Percentiles rank a stretch among this genome's conserved stretches.
phyloP scores from a whole-genome alignment of 2,113 vertebrate species.

The Clarias macrocephalus region DNA sequence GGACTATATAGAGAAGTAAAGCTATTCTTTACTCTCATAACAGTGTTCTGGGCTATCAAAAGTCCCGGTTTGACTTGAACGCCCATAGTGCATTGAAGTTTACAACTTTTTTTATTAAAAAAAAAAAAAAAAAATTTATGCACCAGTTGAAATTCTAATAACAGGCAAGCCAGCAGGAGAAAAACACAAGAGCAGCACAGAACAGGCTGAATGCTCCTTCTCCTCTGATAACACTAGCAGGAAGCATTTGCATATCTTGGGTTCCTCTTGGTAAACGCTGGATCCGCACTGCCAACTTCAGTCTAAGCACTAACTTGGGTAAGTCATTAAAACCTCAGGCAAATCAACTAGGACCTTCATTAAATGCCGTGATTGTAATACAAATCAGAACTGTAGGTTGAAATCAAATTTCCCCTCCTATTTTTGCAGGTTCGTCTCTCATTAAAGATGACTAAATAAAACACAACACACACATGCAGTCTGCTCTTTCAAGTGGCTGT shows the following conservation, averaged over 20 bases:
- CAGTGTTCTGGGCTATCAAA: too few species aligned
- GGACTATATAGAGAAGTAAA: too few species aligned
- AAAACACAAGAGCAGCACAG: background rate
- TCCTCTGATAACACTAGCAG: constrained; percentile 37
- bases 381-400: background rate
- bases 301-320: background rate
- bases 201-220: constrained; percentile 11
- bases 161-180: background rate
- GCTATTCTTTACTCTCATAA: too few species aligned
- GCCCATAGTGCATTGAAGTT: too few species aligned
- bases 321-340: background rate
- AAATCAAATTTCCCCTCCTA: background rate
- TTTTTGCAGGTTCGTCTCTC: background rate
- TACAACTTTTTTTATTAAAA: too few species aligned
- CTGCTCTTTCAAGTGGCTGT: background rate
- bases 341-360: background rate
- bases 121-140: too few species aligned
- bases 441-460: background rate
- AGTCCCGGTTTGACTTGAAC: too few species aligned
- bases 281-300: constrained; percentile 7
- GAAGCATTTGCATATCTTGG: constrained; percentile 37
- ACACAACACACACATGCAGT: background rate
- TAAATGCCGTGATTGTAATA: background rate
- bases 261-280: constrained; percentile 32
- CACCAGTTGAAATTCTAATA: background rate